phyloP scores from a whole-genome alignment of 1,140 invertebrate genomes.

The Lamellibrachia luymesi region DNA sequence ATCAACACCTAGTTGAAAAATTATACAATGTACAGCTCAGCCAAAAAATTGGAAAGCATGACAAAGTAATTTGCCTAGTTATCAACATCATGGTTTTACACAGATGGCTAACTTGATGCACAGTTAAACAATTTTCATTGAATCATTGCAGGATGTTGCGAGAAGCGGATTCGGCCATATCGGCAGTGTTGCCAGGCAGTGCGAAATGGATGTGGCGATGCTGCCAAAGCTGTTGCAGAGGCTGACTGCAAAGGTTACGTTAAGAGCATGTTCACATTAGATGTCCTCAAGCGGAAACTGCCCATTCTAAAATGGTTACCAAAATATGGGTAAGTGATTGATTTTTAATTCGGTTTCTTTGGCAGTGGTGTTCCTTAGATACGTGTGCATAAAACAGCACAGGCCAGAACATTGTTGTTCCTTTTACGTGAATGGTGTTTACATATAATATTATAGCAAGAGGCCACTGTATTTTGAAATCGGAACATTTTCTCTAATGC shows the following conservation, averaged over 20 bases:
- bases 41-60: no score
- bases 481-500: no score
- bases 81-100: background rate
- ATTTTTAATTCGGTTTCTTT: slow-evolving; percentile 10
- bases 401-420: no score
- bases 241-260: slow-evolving; percentile 16
- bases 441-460: no score
- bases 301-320: slow-evolving; percentile 27
- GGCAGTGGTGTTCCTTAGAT: no score
- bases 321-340: slow-evolving; percentile 25
- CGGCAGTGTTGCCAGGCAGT: slow-evolving; percentile 16
- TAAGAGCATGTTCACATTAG: slow-evolving; percentile 17
- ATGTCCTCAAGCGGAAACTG: slow-evolving; percentile 19
- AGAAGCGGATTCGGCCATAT: background rate
- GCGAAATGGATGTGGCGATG: background rate
- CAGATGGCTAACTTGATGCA: background rate
- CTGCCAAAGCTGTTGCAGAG: background rate
- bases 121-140: background rate
- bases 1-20: no score
- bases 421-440: no score
- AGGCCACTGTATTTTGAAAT: no score
- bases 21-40: no score
- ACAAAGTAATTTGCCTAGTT: no score
- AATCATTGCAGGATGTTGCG: background rate
- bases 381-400: no score